Percentiles rank a stretch among this genome's conserved stretches.
phyloP scores from a whole-genome alignment of 2,797 vertebrate genomes.

The Naso thynnoides region DNA sequence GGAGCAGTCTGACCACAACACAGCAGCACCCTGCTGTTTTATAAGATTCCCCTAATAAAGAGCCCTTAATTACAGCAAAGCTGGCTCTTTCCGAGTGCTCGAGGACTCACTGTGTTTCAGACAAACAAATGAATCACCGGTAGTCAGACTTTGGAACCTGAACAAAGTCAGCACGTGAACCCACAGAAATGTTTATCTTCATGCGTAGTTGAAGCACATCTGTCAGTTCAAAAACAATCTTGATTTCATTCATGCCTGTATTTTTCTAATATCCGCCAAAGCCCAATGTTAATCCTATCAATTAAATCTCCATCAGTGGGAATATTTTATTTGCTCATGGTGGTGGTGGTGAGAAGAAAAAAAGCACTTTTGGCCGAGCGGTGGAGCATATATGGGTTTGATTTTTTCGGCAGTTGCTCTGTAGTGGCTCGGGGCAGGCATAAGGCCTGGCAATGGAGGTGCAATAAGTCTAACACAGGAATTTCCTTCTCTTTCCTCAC shows the following conservation, averaged over 20 bases:
- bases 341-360: constrained; percentile 7
- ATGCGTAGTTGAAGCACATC: constrained; percentile 71
- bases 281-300: constrained; percentile 55
- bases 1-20: constrained; percentile 68
- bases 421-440: constrained; percentile 59
- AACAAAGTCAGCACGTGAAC: constrained; percentile 60
- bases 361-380: constrained; percentile 9
- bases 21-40: constrained; percentile 59
- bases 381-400: constrained; percentile 50
- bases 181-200: constrained; percentile 69
- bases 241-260: constrained; percentile 50
- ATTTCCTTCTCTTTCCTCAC: constrained; percentile 80
- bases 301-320: constrained; percentile 62
- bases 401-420: constrained; percentile 60
- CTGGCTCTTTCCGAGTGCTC: constrained; percentile 50
- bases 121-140: constrained; percentile 72
- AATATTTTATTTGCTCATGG: constrained; percentile 54
- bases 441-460: constrained; percentile 67
- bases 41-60: constrained; percentile 72
- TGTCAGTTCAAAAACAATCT: constrained; percentile 65
- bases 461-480: constrained; percentile 80
- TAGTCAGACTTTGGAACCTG: constrained; percentile 57
- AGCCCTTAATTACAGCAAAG: constrained; percentile 66
- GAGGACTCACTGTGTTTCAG: constrained; percentile 55
- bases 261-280: constrained; percentile 52